Evolutionary conservation across 2,888 invertebrate species (phyloP), one percentile per base, ranked within the genome.

Genomic region (Balanococcus diminutus): DNA sequence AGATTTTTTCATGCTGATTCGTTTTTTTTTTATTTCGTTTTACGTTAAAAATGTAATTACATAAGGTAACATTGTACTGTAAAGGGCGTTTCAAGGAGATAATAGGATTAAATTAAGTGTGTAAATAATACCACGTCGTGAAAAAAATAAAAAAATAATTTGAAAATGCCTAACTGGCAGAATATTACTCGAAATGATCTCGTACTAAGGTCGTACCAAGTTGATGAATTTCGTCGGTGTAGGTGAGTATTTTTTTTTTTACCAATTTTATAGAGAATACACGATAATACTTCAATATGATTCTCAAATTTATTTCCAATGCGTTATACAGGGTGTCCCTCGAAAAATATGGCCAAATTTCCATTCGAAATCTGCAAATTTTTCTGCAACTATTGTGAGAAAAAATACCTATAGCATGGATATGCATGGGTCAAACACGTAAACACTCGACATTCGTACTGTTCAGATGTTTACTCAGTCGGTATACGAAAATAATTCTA

Each of bases 41-140:
- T 1, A n/a, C n/a, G 22, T 19, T 42, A 56, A 56, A 56, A 56
- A 56, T 22, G 56, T 56, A 22, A 56, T 56, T 56, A 56, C 56
- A 22, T 56, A 56, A 56, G 22, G 56, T 56, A 56, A 22, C 22
- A 56, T 56, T 56, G 22, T 22, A 22, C 9, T 56, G 8, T 56
- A 28, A 67, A 67, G 28, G 67, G 67, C 28, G 28, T 28, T 67
- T 28, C 67, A 28, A 67, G 67, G 67, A 67, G 67, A 67, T 67
- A 56, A 67, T 28, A 67, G 67, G 67, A 67, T 67, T 67, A 28
- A 67, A 67, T 67, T 67, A 19, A 19, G 67, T 67, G 67, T 67
- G 67, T 28, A 67, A 67, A 67, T 67, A 67, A 67, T 67, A 67
- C 16, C 16, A 14, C 14, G 11, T 67, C 11, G 61, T 9, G 11